Conservation (phyloP, 2,888 invertebrate genomes). For the Leucophora obtusa region DNA sequence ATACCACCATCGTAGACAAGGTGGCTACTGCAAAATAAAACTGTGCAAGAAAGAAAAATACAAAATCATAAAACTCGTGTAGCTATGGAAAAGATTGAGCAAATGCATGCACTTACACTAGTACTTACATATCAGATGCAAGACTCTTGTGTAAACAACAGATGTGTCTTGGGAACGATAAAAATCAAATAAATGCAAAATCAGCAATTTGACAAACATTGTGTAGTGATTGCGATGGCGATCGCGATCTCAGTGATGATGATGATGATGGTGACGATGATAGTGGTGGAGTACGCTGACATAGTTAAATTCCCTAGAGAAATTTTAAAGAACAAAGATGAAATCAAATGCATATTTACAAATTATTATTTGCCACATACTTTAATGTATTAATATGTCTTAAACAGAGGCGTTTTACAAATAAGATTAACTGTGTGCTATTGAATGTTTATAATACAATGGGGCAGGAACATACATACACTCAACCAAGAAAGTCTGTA, state of each 20-base stretch:
- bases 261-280: slow-evolving; percentile 28
- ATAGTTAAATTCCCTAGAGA: slow-evolving; percentile 67
- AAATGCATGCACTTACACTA: slow-evolving; percentile 16
- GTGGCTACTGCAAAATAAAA: slow-evolving; percentile 46
- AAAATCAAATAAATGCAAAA: slow-evolving; percentile 53
- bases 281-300: slow-evolving; percentile 64
- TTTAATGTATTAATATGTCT: slow-evolving; percentile 13
- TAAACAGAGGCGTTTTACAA: slow-evolving; percentile 35
- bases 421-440: slow-evolving; percentile 11
- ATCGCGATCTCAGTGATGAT: neutral
- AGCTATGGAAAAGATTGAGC: slow-evolving; percentile 29
- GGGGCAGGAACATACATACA: neutral
- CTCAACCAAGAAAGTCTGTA: no score
- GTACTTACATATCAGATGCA: slow-evolving; percentile 23
- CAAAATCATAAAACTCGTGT: slow-evolving; percentile 36
- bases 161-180: slow-evolving; percentile 60
- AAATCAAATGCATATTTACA: slow-evolving; percentile 20
- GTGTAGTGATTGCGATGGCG: slow-evolving; percentile 8
- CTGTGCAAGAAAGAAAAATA: neutral
- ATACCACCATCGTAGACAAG: slow-evolving; percentile 58
- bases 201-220: slow-evolving; percentile 53
- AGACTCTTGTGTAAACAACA: slow-evolving; percentile 15
- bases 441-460: neutral
- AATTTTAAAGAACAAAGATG: slow-evolving; percentile 40
- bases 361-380: slow-evolving; percentile 16